Evolutionary conservation across 2,113 vertebrate genomes (phyloP).

Genomic region (Orthonyx spaldingii): DNA sequence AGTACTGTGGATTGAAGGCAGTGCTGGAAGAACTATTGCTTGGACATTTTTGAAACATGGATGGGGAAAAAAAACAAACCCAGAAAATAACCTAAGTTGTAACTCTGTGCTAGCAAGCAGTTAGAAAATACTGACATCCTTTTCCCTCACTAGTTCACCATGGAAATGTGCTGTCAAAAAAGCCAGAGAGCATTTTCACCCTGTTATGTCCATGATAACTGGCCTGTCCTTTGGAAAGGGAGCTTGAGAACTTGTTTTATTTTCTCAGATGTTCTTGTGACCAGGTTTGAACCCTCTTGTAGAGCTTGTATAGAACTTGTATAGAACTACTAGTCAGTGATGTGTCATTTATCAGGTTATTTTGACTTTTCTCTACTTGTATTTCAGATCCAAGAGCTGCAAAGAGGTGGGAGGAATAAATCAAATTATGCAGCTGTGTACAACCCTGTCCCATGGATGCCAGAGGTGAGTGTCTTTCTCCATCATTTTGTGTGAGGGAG

Average conservation of each 20-base stretch:
- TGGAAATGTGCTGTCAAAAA: background rate
- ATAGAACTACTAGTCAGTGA: background rate
- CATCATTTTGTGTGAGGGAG: background rate
- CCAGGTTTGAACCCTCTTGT: background rate
- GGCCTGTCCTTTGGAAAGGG: background rate
- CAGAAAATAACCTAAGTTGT: background rate
- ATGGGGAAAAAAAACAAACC: rapidly evolving
- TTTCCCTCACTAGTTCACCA: background rate
- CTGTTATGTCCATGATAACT: background rate
- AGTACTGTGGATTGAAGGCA: background rate
- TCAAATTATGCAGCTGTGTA: background rate
- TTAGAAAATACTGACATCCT: background rate
- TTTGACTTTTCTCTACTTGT: background rate
- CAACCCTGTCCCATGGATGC: background rate
- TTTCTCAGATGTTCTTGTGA: background rate
- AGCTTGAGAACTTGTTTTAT: background rate
- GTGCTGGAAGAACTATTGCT: background rate
- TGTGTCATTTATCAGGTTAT: background rate
- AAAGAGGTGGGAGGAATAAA: background rate
- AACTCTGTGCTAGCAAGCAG: background rate
- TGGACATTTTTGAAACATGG: background rate
- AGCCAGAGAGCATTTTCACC: background rate
- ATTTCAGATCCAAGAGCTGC: conserved; percentile 29
- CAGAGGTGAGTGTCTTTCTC: conserved; percentile 47
- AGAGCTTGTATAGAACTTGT: background rate